These are phyloP conservation scores for Oscheius sp. DNA, from an alignment of 2,888 invertebrate genomes.

Conservation along the genomic window DNA sequence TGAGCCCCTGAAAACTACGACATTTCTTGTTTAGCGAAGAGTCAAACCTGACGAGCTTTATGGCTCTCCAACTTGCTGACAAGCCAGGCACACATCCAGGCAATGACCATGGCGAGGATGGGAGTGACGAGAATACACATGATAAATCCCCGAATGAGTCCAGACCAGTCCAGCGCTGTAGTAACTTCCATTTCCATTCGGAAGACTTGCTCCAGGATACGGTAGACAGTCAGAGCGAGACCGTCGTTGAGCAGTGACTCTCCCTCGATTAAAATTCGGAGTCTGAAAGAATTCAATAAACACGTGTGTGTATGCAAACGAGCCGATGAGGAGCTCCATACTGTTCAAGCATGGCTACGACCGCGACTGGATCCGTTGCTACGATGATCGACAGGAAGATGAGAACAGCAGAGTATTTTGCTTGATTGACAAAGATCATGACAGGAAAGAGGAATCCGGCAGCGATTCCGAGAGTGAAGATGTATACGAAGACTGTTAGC, in stretches of 20 bases:
- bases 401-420: conserved; percentile 56
- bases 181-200: conserved; percentile 6
- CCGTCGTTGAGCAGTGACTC: conserved; percentile 77
- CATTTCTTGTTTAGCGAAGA: background rate
- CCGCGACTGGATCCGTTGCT: conserved; percentile 77
- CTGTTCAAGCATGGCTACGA: conserved; percentile 76
- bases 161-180: background rate
- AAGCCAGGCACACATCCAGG: conserved; percentile 33
- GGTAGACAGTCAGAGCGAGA: conserved; percentile 75
- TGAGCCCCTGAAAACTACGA: conserved; percentile 28
- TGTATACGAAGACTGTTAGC: conserved; percentile 38
- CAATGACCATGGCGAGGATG: conserved; percentile 27
- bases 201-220: conserved; percentile 62
- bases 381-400: conserved; percentile 75
- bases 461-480: conserved; percentile 32
- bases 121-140: conserved; percentile 41
- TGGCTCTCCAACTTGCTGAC: conserved; percentile 36
- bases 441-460: conserved; percentile 37
- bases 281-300: conserved; percentile 6
- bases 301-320: background rate
- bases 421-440: background rate
- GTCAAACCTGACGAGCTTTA: conserved; percentile 34
- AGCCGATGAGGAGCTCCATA: conserved; percentile 71
- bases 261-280: conserved; percentile 74
- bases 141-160: background rate